Conservation (phyloP, 2,888 invertebrate genomes). For the Latrodectus hesperus region DNA sequence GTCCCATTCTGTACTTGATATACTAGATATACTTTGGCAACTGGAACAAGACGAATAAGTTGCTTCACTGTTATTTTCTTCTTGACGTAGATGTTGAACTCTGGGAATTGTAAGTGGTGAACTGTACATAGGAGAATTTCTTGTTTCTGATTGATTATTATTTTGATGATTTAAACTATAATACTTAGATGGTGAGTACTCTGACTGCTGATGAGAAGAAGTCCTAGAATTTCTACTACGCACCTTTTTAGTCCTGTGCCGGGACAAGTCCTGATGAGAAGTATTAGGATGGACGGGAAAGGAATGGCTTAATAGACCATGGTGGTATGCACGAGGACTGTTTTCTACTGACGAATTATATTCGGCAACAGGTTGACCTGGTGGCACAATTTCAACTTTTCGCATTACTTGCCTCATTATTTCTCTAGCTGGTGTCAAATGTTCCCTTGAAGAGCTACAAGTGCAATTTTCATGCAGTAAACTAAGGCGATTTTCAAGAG, state of each 20-base stretch:
- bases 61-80: conserved; percentile 54
- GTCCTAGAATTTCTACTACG: conserved; percentile 21
- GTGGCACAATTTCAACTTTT: conserved; percentile 63
- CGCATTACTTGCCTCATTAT: conserved; percentile 59
- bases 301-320: conserved; percentile 61
- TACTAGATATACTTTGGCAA: conserved; percentile 68
- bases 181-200: conserved; percentile 24
- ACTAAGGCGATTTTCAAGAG: conserved; percentile 40
- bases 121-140: conserved; percentile 44
- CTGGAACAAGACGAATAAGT: conserved; percentile 70
- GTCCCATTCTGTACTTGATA: conserved; percentile 70
- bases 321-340: conserved; percentile 58
- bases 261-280: not conserved
- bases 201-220: conserved; percentile 15
- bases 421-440: conserved; percentile 52
- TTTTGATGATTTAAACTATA: conserved; percentile 25
- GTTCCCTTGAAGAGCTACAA: conserved; percentile 44
- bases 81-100: conserved; percentile 38
- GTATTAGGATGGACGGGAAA: conserved; percentile 44
- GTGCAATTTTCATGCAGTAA: conserved; percentile 55
- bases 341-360: conserved; percentile 51
- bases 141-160: conserved; percentile 36
- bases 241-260: conserved; percentile 21
- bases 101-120: conserved; percentile 59
- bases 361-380: conserved; percentile 44